Base-by-base conservation (phyloP, 2,888 invertebrate species). In the Limnephilus rhombicus region DNA sequence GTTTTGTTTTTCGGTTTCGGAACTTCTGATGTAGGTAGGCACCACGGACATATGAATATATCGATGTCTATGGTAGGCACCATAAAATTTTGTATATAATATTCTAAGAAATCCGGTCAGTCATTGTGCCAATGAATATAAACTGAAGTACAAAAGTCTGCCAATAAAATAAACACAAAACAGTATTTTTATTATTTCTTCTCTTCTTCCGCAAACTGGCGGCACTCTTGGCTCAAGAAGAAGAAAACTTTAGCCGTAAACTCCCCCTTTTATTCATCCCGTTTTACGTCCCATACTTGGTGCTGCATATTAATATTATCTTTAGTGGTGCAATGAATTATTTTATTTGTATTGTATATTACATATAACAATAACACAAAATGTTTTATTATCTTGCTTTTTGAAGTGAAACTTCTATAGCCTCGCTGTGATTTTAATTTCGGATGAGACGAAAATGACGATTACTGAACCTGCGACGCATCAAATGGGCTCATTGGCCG, bases 231-330 rank as follows among this genome's bases (percentile, higher is more conserved):
- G 45, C 29, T 41, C 86, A n/a, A 13, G 24, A n/a, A 45, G 86
- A 45, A 15, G 41, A 49, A 45, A 86, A 86, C 49, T 86, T 86
- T 29, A 13, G 29, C 86, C n/a, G 13, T 86, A 86, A 86, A 49
- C n/a, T 45, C 18, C 41, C n/a, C 24, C 12, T 45, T n/a, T 68
- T 68, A 24, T 68, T n/a, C 68, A 24, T n/a, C 24, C 24, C 9
- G 9, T 68, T n/a, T 68, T 68, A n/a, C 68, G 9, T 24, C 68
- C 68, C 2, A 9, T 9, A 24, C 9, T 24, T 9, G 68, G 2
- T 68, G 24, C 68, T 68, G 68, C 68, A 9, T 9, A 68, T 68
- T 24, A 68, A 68, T 24, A 68, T 68, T 68, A 24, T 68, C 68
- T 68, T 68, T 68, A 24, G 24, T 68, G 68, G 68, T 68, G 24